phyloP scores from a whole-genome alignment of 2,797 vertebrate genomes.

The Parauchenoglanis punctatus region DNA sequence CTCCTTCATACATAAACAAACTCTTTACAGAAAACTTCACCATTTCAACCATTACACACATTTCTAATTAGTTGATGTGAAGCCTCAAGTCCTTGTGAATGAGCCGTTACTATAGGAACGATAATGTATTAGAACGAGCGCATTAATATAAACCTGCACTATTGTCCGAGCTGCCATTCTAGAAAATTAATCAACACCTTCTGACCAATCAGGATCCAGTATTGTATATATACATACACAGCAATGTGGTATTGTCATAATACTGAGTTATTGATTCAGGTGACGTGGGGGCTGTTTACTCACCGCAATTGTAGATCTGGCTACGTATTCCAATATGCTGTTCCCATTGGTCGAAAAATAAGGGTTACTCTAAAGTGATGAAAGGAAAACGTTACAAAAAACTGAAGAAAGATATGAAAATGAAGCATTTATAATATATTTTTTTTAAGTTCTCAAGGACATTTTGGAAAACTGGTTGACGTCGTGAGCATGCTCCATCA shows the following conservation, averaged over 20 bases:
- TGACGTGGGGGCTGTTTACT: constrained; percentile 1
- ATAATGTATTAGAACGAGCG: background rate
- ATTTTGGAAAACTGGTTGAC: background rate
- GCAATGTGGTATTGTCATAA: background rate
- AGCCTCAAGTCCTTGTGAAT: background rate
- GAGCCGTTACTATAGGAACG: background rate
- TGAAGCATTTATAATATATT: background rate
- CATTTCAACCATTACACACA: background rate
- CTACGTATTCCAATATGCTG: constrained; percentile 67
- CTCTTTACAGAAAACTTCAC: no score
- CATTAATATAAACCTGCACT: background rate
- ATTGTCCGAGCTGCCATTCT: background rate
- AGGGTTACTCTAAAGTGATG: constrained; percentile 63
- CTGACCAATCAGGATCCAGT: background rate
- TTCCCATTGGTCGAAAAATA: constrained; percentile 84
- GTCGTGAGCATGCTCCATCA: background rate
- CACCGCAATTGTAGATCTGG: constrained; percentile 62
- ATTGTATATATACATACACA: background rate
- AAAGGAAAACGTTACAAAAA: constrained; percentile 19
- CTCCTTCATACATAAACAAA: no score
- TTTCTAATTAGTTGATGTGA: background rate
- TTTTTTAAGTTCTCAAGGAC: background rate
- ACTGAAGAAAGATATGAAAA: background rate
- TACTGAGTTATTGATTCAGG: background rate
- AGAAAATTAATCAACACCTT: background rate